A percentile compares a stretch with the other conserved stretches of the same genome.
Conservation (phyloP, 2,113 vertebrate genomes). For the Podiceps cristatus region DNA sequence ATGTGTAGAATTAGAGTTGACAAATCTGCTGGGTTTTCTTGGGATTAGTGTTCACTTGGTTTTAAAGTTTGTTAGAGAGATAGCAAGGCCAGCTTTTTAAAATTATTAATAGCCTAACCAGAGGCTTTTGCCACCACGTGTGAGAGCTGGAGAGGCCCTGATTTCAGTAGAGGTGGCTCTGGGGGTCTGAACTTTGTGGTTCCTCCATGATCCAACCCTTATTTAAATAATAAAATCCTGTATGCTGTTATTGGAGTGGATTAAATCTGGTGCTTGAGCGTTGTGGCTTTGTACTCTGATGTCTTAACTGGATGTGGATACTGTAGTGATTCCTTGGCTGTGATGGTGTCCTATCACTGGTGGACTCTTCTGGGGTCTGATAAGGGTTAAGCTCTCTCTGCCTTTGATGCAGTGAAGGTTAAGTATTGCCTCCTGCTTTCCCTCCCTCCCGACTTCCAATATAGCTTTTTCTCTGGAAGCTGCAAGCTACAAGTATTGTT, state of each 20-base stretch:
- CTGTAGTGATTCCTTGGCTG: not conserved
- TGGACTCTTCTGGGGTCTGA: not conserved
- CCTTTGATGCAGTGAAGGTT: not conserved
- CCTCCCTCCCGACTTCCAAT: accelerated
- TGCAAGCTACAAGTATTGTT: not conserved
- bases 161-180: not conserved
- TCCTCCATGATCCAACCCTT: not conserved
- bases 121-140: not conserved
- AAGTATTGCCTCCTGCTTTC: not conserved
- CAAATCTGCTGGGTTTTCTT: not conserved
- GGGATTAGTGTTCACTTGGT: not conserved
- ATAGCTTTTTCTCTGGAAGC: not conserved
- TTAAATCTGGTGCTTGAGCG: not conserved
- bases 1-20: not conserved
- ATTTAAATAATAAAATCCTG: not conserved
- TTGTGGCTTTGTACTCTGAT: not conserved
- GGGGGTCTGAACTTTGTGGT: not conserved
- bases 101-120: not conserved
- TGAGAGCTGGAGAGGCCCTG: not conserved
- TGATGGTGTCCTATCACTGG: not conserved
- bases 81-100: too few species aligned
- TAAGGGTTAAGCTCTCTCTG: not conserved
- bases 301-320: not conserved
- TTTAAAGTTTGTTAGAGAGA: not conserved
- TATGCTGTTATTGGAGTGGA: not conserved